These are phyloP conservation scores for Pterophyllum scalare DNA, from an alignment of 2,113 vertebrate genomes.

Conservation along the genomic window DNA sequence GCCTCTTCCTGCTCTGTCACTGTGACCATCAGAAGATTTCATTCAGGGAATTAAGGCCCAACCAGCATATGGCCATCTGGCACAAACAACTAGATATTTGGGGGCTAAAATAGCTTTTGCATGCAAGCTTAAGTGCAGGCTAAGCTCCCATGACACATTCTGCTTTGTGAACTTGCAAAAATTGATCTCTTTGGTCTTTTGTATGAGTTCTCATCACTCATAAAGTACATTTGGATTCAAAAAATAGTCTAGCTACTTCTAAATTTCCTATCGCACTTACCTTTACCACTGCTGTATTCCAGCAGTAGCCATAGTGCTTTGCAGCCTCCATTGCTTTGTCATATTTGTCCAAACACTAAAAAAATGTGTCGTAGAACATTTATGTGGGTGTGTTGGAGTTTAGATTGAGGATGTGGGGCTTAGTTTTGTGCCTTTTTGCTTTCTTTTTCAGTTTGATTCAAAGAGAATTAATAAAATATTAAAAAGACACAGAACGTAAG, in stretches of 20 bases:
- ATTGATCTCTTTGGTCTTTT: slow-evolving; percentile 21
- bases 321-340: background rate
- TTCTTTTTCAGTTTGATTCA: slow-evolving; percentile 2
- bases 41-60: slow-evolving; percentile 65
- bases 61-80: slow-evolving; percentile 70
- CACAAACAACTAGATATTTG: slow-evolving; percentile 68
- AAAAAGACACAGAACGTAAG: background rate
- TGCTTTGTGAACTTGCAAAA: slow-evolving; percentile 46
- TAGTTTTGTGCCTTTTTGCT: background rate
- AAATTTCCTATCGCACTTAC: slow-evolving; percentile 6
- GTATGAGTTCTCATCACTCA: slow-evolving; percentile 9
- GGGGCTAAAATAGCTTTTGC: slow-evolving; percentile 63
- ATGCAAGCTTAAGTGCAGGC: slow-evolving; percentile 52
- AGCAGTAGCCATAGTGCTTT: background rate
- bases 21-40: slow-evolving; percentile 56
- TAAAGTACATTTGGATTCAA: slow-evolving; percentile 21
- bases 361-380: background rate
- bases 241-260: background rate
- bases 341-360: background rate
- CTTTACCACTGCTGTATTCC: background rate
- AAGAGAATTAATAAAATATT: slow-evolving; percentile 6
- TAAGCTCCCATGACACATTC: slow-evolving; percentile 59
- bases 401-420: background rate
- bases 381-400: background rate
- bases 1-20: slow-evolving; percentile 28